Evolutionary conservation across 2,888 invertebrate species (phyloP), one percentile per base, ranked within the genome.

Genomic region (Axea sp.): DNA sequence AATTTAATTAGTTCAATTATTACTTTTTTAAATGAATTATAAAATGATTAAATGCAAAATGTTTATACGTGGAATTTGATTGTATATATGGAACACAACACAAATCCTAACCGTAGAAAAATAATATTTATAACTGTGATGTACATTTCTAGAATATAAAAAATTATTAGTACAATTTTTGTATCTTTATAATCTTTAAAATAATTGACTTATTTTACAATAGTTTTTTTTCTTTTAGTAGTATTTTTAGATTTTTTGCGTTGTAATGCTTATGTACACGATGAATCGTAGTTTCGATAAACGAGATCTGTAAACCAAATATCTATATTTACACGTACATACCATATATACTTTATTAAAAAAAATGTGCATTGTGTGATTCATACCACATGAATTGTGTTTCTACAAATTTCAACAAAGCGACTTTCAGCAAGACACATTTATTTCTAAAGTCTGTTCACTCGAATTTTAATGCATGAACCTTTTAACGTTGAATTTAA

Each of bases 231-330:
- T 14, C 3, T 5, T 60, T 15, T n/a, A 33, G 24, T 14, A 35
- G n/a, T 31, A 35, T 62, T 49, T 62, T 33, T 62, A 39, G 47
- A 49, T 24, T 14, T 14, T 9, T n/a, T 41, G 51, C 39, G 62
- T 12, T 22, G 22, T 30, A 31, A 11, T 37, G 8, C 19, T 31
- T 17, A 35, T n/a, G n/a, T 8, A 22, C 8, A 15, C 55, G 12
- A 19, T 26, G 9, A 14, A 26, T 17, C 8, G 6, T n/a, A n/a
- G 7, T 39, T 37, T 39, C 28, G 17, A 30, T 12, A 9, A 39
- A 55, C 55, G 39, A 55, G 30, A 39, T 35, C n/a, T 17, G 30
- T 19, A 17, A 28, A 39, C 14, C 11, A 30, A 55, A 55, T 39
- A 30, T 28, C 39, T 55, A 55, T 55, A 55, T 55, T 37, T 53